Percentiles rank a stretch among this genome's conserved stretches.
phyloP scores from a whole-genome alignment of 2,888 invertebrate genomes.

The Heteromurus nitidus region DNA sequence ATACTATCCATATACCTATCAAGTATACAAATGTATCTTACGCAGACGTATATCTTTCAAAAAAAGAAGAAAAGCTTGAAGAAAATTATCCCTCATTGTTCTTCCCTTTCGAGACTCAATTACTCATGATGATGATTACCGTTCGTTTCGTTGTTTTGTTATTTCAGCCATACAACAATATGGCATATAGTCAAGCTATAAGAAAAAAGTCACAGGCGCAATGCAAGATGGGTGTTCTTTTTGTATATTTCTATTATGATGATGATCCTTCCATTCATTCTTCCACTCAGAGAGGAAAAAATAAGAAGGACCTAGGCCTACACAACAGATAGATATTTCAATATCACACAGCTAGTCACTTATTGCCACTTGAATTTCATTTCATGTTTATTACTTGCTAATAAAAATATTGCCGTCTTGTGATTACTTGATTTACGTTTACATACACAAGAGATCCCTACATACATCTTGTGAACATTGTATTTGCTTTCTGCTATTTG shows the following conservation, averaged over 20 bases:
- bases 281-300: slow-evolving; percentile 11
- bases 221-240: slow-evolving; percentile 57
- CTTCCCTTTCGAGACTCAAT: slow-evolving; percentile 61
- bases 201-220: slow-evolving; percentile 5
- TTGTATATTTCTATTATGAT: slow-evolving; percentile 50
- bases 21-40: neutral
- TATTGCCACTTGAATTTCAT: slow-evolving; percentile 38
- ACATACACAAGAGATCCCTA: no score
- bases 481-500: no score
- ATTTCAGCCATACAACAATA: neutral
- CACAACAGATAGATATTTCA: slow-evolving; percentile 9
- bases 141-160: slow-evolving; percentile 36
- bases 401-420: slow-evolving; percentile 30
- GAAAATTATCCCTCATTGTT: slow-evolving; percentile 62
- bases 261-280: slow-evolving; percentile 45
- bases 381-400: slow-evolving; percentile 43
- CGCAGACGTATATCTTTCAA: slow-evolving; percentile 24
- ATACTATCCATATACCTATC: no score
- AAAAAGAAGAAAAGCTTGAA: no score
- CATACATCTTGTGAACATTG: no score
- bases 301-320: neutral
- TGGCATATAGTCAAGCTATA: no score
- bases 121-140: slow-evolving; percentile 59
- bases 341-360: slow-evolving; percentile 28
- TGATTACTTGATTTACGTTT: neutral